Conservation (phyloP, 2,113 vertebrate genomes). For the Neoarius graeffei region DNA sequence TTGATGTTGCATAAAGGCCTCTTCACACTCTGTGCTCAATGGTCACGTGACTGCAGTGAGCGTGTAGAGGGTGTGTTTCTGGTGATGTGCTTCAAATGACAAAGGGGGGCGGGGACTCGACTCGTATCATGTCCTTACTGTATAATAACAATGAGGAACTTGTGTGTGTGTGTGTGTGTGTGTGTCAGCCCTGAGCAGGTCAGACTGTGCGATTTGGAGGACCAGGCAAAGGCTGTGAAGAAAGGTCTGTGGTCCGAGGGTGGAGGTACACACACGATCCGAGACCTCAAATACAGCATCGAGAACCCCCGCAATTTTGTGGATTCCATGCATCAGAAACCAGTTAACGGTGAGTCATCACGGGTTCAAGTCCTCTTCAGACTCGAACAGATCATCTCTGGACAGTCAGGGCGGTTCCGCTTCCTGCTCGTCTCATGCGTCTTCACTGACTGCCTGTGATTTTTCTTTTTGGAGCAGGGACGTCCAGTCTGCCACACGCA, state of each 20-base stretch:
- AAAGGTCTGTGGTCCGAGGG: slow-evolving; percentile 94
- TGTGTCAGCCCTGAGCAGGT: slow-evolving; percentile 85
- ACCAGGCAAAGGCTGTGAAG: slow-evolving; percentile 84
- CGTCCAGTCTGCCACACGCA: not conserved
- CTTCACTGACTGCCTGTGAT: not conserved
- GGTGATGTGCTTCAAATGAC: not conserved
- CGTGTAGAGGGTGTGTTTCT: not conserved
- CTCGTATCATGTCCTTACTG: too few species aligned
- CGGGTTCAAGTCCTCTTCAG: not conserved
- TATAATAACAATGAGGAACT: too few species aligned
- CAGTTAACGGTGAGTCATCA: slow-evolving; percentile 84
- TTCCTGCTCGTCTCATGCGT: not conserved
- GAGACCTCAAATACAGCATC: slow-evolving; percentile 91
- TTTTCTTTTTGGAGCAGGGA: not conserved
- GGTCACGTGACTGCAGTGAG: not conserved
- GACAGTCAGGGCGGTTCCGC: not conserved
- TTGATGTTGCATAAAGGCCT: too few species aligned
- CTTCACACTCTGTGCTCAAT: not conserved
- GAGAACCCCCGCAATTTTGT: slow-evolving; percentile 95
- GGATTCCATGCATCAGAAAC: slow-evolving; percentile 95
- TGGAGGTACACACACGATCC: slow-evolving; percentile 82
- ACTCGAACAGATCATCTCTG: not conserved
- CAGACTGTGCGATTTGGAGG: slow-evolving; percentile 89
- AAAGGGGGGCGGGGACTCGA: too few species aligned
- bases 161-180: slow-evolving; percentile 3